phyloP scores from a whole-genome alignment of 2,888 invertebrate species.

The Acleris emargana region DNA sequence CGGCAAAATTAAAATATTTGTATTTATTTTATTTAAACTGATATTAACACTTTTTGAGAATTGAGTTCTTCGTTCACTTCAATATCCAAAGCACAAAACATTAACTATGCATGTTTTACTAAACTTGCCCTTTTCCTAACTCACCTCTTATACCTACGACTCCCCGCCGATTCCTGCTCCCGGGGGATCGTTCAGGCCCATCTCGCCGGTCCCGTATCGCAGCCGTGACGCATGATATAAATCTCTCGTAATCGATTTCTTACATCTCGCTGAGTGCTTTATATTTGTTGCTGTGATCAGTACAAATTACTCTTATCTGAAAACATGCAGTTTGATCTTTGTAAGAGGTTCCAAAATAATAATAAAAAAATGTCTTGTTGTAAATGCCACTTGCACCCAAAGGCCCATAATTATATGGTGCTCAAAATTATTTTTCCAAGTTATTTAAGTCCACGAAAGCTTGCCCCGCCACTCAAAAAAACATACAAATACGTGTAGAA shows the following conservation, averaged over 20 bases:
- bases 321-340: background rate
- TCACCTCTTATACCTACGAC: conserved; percentile 7
- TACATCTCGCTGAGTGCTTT: conserved; percentile 29
- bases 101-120: background rate
- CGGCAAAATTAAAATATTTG: no score
- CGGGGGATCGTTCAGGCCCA: conserved; percentile 8
- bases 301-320: conserved; percentile 14
- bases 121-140: conserved; percentile 8
- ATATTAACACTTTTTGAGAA: no score
- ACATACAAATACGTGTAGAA: no score
- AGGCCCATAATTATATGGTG: no score
- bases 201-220: background rate
- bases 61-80: background rate
- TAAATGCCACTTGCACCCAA: no score
- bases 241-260: conserved; percentile 28
- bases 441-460: background rate
- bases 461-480: no score
- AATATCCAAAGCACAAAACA: background rate
- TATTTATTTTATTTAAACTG: no score
- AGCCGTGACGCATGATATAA: conserved; percentile 18
- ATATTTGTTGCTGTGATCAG: conserved; percentile 22
- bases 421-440: no score
- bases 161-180: background rate
- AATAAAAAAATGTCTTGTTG: no score
- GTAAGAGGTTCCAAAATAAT: no score